Percentiles rank a stretch among this genome's conserved stretches.
phyloP scores from a whole-genome alignment of 2,113 vertebrate species.

The Antechinus flavipes region DNA sequence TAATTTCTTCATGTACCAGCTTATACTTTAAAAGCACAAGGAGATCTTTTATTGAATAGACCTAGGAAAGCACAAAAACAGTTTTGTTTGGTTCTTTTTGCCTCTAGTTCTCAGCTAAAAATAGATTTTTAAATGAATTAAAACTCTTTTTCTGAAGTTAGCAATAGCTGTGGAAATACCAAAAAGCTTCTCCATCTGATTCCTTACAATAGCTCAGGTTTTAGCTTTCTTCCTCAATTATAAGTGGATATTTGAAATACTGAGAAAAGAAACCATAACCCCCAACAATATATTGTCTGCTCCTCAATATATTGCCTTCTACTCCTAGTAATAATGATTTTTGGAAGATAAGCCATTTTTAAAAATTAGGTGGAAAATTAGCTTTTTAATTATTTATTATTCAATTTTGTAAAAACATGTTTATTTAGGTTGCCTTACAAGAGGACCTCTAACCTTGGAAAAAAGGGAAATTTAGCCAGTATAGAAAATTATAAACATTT shows the following conservation, averaged over 20 bases:
- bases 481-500: slow-evolving; percentile 36
- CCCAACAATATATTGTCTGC: background rate
- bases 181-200: background rate
- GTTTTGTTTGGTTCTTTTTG: slow-evolving; percentile 30
- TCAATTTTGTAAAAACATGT: background rate
- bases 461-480: background rate
- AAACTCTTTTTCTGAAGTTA: background rate
- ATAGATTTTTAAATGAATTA: slow-evolving; percentile 23
- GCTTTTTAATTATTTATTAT: background rate
- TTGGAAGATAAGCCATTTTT: slow-evolving; percentile 16
- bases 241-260: slow-evolving; percentile 40
- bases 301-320: slow-evolving; percentile 41
- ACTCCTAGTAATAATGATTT: slow-evolving; percentile 41
- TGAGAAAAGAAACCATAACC: slow-evolving; percentile 16
- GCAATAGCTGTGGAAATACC: background rate
- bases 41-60: slow-evolving; percentile 23
- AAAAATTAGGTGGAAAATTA: background rate
- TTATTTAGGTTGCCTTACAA: slow-evolving; percentile 1
- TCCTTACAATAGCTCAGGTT: background rate
- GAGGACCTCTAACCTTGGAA: slow-evolving; percentile 24
- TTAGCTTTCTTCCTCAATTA: slow-evolving; percentile 23
- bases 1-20: background rate
- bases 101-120: slow-evolving; percentile 4
- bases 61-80: slow-evolving; percentile 14
- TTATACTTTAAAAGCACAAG: slow-evolving; percentile 7